Evolutionary conservation across 2,113 vertebrate species (phyloP), one percentile per base, ranked within the genome.

Genomic region (Phaethornis superciliosus): DNA sequence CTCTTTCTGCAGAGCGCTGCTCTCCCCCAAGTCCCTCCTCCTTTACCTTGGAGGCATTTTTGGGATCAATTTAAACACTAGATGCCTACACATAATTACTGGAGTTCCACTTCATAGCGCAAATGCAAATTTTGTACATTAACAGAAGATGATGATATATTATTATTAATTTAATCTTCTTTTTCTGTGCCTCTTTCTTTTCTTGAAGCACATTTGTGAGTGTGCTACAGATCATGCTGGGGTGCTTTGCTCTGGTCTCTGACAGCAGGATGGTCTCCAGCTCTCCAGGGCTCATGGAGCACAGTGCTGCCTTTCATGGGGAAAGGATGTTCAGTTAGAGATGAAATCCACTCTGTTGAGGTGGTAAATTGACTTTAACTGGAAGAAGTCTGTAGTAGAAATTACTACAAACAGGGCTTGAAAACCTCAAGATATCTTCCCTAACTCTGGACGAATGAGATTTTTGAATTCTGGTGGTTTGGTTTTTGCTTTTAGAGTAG

Each of bases 141-240:
- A 32, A 8, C 21, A 23, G 70, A 23, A 23, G 49, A 72, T 44
- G 15, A 18, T 54, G 49, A 30, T 26, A n/a, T n/a, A n/a, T 12
- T 62, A 8, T 22, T 63, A 10, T 10, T 55, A 35, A 46, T 88
- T 81, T 49, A 20, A 7, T 16, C 9, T 33, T 75, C 26, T 56
- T 4, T 60, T 93, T 60, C 51, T 55, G 30, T 35, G 8, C 23
- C 35, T 12, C 51, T 72, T 65, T 67, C 20, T 49, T 67, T 9
- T 42, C 30, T 54, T 52, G 37, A 30, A 72, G 69, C 35, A 69
- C 20, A 4, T 59, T 7, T 81, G 26, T 55, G 69, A 69, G 49
- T 52, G 49, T 54, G 30, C 42, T n/a, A 1, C 26, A 2, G 5
- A 2, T 70, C 2, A 0, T 55, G 47, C 8, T 32, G 44, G 33